Base-by-base conservation (phyloP, 2,113 vertebrate species). In the Dinomys branickii region DNA sequence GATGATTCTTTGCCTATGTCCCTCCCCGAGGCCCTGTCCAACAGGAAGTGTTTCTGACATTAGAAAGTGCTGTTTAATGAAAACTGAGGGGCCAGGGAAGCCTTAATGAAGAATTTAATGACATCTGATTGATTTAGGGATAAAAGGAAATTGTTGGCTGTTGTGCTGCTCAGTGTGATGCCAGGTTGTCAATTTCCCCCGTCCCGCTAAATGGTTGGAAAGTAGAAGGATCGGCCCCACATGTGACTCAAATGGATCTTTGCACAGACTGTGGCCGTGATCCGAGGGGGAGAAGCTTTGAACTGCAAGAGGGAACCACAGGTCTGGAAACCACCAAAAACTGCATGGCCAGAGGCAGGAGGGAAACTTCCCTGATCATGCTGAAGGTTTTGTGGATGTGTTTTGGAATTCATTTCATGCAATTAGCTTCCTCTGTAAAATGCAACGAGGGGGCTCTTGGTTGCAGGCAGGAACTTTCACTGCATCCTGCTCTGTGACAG, bases 41-140 rank as follows among this genome's bases (percentile, higher is more conserved):
- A 78, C 13, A 87, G 58, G 44, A 90, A 94, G 38, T 81, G 7
- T 67, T 95, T 94, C 44, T 67, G 94, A 92, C 14, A 59, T 47
- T 82, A 88, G 91, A 84, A 95, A 91, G 82, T 41, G 24, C 90
- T 85, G 41, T 61, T 95, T 97, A 96, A 96, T 98, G 88, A 98
- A 97, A 95, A 85, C 63, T 16, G 67, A 88, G 65, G 47, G 52
- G n/a, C 0, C 17, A 63, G 88, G 47, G 85, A 71, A 96, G 44
- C 24, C 88, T 95, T 97, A 90, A 97, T 97, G 95, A 97, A 96
- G 71, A 93, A 94, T 96, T 96, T 97, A 96, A 97, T 97, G 95
- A 82, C 84, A 33, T 88, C 63, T 96, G 92, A 97, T 90, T 93
- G 95, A 97, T 94, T 97, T 95, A 85, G n/a, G 50, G 81, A 94